phyloP scores from a whole-genome alignment of 1,140 invertebrate genomes.

The Probaryconus sp. region DNA sequence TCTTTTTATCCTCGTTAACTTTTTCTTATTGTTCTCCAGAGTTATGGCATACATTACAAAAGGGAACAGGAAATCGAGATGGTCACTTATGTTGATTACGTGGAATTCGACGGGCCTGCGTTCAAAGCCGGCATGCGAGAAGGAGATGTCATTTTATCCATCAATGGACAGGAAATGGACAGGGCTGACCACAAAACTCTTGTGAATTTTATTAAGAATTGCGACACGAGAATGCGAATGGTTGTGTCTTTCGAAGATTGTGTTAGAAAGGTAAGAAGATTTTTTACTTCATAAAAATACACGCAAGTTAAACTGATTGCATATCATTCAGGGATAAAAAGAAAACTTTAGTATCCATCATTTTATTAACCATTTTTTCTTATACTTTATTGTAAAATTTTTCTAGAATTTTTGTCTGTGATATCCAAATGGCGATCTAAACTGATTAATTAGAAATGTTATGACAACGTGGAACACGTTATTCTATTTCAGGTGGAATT shows the following conservation, averaged over 20 bases:
- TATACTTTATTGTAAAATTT: no score
- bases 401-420: no score
- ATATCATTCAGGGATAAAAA: neutral
- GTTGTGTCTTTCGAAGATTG: conserved; percentile 97
- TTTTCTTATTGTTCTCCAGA: conserved; percentile 81
- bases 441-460: no score
- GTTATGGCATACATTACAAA: conserved; percentile 97
- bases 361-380: neutral
- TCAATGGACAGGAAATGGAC: conserved; percentile 95
- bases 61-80: conserved; percentile 93
- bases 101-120: conserved; percentile 93
- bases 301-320: conserved; percentile 4
- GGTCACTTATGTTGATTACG: conserved; percentile 97
- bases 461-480: neutral
- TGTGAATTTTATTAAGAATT: conserved; percentile 93
- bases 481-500: conserved; percentile 83
- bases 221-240: conserved; percentile 93
- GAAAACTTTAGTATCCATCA: conserved; percentile 2
- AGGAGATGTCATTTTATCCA: conserved; percentile 96
- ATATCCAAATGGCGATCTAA: no score
- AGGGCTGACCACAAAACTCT: conserved; percentile 93
- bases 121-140: conserved; percentile 94
- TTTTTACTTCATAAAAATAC: no score
- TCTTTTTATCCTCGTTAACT: no score
- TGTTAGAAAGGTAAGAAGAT: conserved; percentile 91